phyloP scores from a whole-genome alignment of 2,888 invertebrate genomes.

The Melangyna quadrimaculata region DNA sequence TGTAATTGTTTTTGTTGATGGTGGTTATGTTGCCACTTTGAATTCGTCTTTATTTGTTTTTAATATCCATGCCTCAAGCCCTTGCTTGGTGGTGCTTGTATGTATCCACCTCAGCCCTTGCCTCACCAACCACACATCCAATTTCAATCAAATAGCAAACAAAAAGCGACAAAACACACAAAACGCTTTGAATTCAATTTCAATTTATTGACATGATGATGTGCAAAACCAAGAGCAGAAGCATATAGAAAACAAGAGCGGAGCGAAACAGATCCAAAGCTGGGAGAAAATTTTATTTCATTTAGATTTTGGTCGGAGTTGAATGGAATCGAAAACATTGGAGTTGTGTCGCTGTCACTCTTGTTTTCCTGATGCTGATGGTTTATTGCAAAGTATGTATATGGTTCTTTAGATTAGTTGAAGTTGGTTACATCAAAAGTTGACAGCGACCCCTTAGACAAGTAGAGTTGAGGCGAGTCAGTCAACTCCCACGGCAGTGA shows the following conservation, averaged over 20 bases:
- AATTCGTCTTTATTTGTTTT: conserved; percentile 53
- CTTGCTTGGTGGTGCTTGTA: neutral
- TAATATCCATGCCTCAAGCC: conserved; percentile 34
- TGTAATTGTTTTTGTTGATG: neutral
- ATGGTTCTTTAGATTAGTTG: neutral
- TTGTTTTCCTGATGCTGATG: neutral
- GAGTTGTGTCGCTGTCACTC: neutral
- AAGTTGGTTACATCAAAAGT: conserved; percentile 32
- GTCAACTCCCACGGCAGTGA: neutral
- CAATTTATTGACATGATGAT: conserved; percentile 55
- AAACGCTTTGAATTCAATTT: conserved; percentile 48
- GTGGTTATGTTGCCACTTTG: neutral
- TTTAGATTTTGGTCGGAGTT: neutral
- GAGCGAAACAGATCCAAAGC: neutral
- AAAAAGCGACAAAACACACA: conserved; percentile 48
- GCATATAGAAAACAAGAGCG: neutral
- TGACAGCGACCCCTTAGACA: neutral
- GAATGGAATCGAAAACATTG: neutral
- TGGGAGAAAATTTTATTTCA: neutral
- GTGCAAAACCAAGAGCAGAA: neutral
- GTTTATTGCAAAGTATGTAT: neutral
- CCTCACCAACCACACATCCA: conserved; percentile 1
- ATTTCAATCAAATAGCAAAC: conserved; percentile 58
- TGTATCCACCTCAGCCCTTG: neutral
- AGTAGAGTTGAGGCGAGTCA: neutral